Evolutionary conservation across 2,113 vertebrate species (phyloP).

Genomic region (Prinia subflava): DNA sequence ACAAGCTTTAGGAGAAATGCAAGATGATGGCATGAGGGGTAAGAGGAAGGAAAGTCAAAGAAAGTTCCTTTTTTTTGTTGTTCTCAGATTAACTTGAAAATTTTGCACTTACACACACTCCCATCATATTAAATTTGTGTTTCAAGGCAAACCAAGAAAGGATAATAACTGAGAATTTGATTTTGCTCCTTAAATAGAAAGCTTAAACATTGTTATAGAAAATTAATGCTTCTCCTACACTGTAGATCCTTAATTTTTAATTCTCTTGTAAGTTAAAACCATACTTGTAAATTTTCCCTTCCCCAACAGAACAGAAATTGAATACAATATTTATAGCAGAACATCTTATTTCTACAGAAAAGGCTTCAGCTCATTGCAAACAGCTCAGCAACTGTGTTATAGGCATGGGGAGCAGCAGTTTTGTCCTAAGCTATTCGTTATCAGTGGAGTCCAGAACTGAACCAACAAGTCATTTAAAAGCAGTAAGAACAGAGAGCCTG

Average conservation of each 20-base stretch:
- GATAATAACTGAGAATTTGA: neutral
- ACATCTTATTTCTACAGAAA: neutral
- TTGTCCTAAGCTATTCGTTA: neutral
- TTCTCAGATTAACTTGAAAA: neutral
- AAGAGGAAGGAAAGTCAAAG: neutral
- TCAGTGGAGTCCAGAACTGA: slow-evolving; percentile 22
- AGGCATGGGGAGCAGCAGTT: neutral
- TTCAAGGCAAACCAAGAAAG: neutral
- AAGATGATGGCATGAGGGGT: neutral
- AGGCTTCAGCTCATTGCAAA: neutral
- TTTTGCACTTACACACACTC: neutral
- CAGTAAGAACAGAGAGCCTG: neutral
- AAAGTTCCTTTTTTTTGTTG: neutral
- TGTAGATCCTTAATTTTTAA: neutral
- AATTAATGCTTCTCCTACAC: neutral
- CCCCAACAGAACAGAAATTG: neutral
- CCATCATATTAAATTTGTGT: neutral
- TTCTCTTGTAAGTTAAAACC: neutral
- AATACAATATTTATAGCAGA: neutral
- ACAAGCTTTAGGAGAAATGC: neutral
- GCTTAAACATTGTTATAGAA: neutral
- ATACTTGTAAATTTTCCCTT: neutral
- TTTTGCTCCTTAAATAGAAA: neutral
- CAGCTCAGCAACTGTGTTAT: neutral
- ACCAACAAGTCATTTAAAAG: neutral